These are phyloP conservation scores for Pseudolaguvia tuberculata DNA, from an alignment of 2,113 vertebrate species.

Conservation along the genomic window DNA sequence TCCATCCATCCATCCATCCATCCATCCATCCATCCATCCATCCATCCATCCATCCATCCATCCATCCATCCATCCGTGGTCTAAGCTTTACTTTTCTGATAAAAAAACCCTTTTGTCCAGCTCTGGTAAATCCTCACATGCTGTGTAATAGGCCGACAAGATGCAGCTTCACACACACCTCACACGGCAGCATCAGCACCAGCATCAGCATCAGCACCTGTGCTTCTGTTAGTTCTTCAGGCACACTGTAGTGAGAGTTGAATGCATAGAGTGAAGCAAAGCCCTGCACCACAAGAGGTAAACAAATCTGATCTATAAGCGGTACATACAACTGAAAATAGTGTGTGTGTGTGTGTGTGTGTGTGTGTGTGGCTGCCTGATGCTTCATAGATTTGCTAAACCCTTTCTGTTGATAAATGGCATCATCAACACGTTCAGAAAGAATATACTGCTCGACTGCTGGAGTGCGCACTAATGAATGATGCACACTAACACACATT, in stretches of 20 bases:
- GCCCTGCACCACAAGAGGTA: neutral
- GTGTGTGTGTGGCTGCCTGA: neutral
- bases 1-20: no score
- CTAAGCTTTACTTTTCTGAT: neutral
- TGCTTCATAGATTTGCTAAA: neutral
- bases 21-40: no score
- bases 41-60: no score
- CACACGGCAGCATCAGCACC: neutral
- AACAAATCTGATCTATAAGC: slow-evolving; percentile 26
- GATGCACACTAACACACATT: neutral
- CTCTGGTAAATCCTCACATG: slow-evolving; percentile 17
- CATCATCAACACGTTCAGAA: neutral
- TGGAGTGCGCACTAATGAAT: neutral
- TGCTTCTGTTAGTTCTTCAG: slow-evolving; percentile 3
- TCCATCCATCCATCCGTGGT: neutral
- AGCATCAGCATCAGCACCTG: neutral
- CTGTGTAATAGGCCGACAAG: slow-evolving; percentile 34
- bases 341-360: neutral
- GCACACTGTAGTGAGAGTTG: slow-evolving; percentile 15
- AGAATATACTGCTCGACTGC: neutral
- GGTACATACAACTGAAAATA: slow-evolving; percentile 25
- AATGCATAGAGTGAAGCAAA: slow-evolving; percentile 10
- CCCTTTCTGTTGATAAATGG: neutral
- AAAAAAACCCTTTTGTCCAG: neutral
- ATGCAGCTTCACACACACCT: slow-evolving; percentile 16